Evolutionary conservation across 1,140 invertebrate species (phyloP).

Genomic region (Micrasema longulum): DNA sequence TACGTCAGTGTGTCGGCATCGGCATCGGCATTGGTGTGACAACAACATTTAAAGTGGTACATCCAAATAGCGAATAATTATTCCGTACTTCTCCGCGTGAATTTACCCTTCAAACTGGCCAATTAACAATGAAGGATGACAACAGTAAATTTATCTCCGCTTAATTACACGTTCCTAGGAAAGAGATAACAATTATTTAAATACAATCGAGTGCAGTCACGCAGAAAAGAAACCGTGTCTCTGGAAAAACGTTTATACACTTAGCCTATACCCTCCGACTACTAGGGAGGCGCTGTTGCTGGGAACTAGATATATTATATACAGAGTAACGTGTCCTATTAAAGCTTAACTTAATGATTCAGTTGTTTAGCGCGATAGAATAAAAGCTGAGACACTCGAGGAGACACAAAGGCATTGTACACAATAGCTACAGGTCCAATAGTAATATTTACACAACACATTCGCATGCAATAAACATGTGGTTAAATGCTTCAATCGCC

Average conservation of each 20-base stretch:
- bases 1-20: no score
- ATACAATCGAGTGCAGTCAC: constrained; percentile 55
- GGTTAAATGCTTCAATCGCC: constrained; percentile 2
- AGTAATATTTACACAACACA: constrained; percentile 17
- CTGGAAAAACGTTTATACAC: constrained; percentile 37
- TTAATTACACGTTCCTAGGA: constrained; percentile 52
- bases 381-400: background rate
- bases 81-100: background rate
- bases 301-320: constrained; percentile 9
- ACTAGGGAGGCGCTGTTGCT: background rate
- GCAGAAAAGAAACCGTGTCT: constrained; percentile 49
- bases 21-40: constrained; percentile 47
- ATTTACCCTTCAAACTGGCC: constrained; percentile 15
- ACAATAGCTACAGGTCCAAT: constrained; percentile 7
- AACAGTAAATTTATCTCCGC: constrained; percentile 44
- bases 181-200: constrained; percentile 53
- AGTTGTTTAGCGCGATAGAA: constrained; percentile 32
- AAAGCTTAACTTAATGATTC: constrained; percentile 32
- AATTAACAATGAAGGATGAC: constrained; percentile 46
- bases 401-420: constrained; percentile 29
- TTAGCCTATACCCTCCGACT: constrained; percentile 9
- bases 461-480: background rate
- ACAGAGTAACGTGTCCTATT: background rate
- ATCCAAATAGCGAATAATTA: constrained; percentile 25
- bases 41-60: constrained; percentile 51